Base-by-base conservation (phyloP, 2,797 vertebrate genomes). In the Triplophysa yarkandensis region DNA sequence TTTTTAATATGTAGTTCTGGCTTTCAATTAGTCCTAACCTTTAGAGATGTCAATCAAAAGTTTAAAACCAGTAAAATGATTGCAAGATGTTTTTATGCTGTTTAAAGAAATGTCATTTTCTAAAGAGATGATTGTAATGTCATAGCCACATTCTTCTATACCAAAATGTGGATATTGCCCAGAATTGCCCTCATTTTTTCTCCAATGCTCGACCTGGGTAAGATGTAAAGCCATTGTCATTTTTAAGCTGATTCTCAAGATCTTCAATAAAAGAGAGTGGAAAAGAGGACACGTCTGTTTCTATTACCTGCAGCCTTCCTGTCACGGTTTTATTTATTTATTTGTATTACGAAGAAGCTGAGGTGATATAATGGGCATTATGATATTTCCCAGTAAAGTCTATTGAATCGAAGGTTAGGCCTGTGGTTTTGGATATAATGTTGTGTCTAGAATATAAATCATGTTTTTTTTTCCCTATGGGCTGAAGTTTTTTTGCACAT, bases 371-470 rank as follows among this genome's bases (percentile, higher is more conserved):
- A 74, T 87, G 83, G 86, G 82, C 41, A 50, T 87, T 86, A 88
- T 86, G 80, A 84, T 85, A 85, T 88, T 88, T 87, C 85, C 86
- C 74, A 80, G 74, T 80, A 84, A 82, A 86, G 82, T 84, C 81
- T 80, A 68, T 66, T 74, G 78, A 81, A 86, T 83, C 86, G 85
- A 88, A 87, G 84, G 77, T 76, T 77, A 30, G 66, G 61, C 77
- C 66, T 67, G 72, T 76, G 77, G 46, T 78, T 68, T 80, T 55
- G 73, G 81, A 83, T 86, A 87, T 85, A 85, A 85, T 87, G 82
- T 86, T 88, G 81, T 80, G 61, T 84, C 77, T 84, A 82, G 86
- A 87, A 88, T 89, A 85, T 83, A 81, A 88, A 87, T 81, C 48
- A 68, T 76, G 70, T 48, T 46, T 57, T 54, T 14, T 6, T 54